Base-by-base conservation (phyloP, 2,797 vertebrate genomes). In the Arremon aurantiirostris region DNA sequence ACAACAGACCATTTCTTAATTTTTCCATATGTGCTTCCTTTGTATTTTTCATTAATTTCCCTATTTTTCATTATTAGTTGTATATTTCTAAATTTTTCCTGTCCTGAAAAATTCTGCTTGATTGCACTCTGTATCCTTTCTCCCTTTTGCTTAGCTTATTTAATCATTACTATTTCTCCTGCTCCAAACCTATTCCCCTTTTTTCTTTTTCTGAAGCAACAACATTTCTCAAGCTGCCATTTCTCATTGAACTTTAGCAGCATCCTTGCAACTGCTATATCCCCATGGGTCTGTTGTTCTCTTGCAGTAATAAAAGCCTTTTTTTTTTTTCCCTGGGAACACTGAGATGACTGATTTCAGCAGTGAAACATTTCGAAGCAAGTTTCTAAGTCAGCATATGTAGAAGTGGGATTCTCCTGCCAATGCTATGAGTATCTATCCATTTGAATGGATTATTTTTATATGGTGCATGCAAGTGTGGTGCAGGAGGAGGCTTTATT, bases 191-290 rank as follows among this genome's bases (percentile, higher is more conserved):
- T 57, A 47, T 32, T 66, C 14, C 24, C 9, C 1, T 5, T 42
- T 55, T 71, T 82, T 63, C 77, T 59, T 82, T 86, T 77, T 79
- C 6, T 77, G 35, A 73, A 90, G 41, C 11, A 70, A 37, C 49
- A 86, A 60, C 65, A 77, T 85, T 79, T 93, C 63, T 93, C 66
- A 84, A 69, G 70, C 56, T 84, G 88, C 66, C 30, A 76, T 80
- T 87, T 95, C 70, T 80, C 60, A 63, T 6, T 82, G 92, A 92
- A 75, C 71, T 90, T 75, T 14, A 64, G 52, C 18, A 87, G 50
- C 68, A 60, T 60, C 71, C 57, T 86, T 86, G 41, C 53, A 82
- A 66, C 61, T 71, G 24, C 42, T 87, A 22, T 71, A 89, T 82
- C 75, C 83, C 60, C 30, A 12, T 26, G 70, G 82, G 52, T 83